Evolutionary conservation across 2,113 vertebrate species (phyloP).

Genomic region (Formicarius rufipectus): DNA sequence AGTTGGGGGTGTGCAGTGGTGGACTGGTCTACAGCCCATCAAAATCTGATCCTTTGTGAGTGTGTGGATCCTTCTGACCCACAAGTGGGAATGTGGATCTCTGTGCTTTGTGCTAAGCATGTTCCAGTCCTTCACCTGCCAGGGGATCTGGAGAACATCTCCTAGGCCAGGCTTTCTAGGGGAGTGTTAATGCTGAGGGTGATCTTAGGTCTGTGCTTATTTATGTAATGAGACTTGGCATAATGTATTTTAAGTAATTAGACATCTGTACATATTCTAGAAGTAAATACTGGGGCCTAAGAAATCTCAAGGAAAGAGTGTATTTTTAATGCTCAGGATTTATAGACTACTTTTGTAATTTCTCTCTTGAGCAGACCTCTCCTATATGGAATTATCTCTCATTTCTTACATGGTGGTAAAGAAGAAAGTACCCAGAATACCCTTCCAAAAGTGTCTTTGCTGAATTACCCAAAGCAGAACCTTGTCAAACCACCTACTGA

Average conservation of each 20-base stretch:
- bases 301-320: not conserved
- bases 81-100: not conserved
- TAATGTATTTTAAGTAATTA: not conserved
- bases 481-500: conserved; percentile 13
- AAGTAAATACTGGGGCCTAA: not conserved
- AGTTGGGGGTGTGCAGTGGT: not conserved
- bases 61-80: not conserved
- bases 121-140: fast-evolving
- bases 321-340: not conserved
- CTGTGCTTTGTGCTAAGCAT: not conserved
- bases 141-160: not conserved
- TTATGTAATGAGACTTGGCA: not conserved
- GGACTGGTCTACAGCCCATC: not conserved
- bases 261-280: not conserved
- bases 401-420: conserved; percentile 78
- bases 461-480: conserved; percentile 41
- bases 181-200: not conserved
- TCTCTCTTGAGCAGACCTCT: conserved; percentile 83
- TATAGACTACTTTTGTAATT: not conserved
- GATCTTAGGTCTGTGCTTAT: not conserved
- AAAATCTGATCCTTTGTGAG: not conserved
- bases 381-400: conserved; percentile 87
- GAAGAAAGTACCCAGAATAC: conserved; percentile 66
- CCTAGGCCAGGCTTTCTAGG: not conserved
- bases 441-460: conserved; percentile 65